Evolutionary conservation across 2,113 vertebrate species (phyloP).

Genomic region (Misgurnus mizolepis): DNA sequence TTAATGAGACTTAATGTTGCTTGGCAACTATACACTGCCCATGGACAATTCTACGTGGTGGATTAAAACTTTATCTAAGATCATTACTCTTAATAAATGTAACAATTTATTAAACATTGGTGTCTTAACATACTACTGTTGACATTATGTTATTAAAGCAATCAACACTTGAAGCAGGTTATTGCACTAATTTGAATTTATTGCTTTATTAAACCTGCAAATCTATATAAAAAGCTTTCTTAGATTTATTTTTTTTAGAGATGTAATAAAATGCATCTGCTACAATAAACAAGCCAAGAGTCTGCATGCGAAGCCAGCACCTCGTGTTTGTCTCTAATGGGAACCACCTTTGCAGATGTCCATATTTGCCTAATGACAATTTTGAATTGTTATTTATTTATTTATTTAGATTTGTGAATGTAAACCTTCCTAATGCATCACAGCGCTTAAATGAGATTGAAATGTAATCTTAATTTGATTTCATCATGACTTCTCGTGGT

Average conservation of each 20-base stretch:
- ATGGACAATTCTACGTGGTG: not conserved
- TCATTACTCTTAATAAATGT: not conserved
- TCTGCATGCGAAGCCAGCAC: not conserved
- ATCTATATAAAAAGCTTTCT: not conserved
- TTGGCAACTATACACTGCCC: not conserved
- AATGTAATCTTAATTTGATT: slow-evolving; percentile 42
- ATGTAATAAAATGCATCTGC: no score
- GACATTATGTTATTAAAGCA: not conserved
- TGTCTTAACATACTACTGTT: not conserved
- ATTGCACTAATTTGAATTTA: no score
- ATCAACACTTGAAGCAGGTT: no score
- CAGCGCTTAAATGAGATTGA: slow-evolving; percentile 20
- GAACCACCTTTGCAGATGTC: not conserved
- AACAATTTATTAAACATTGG: not conserved
- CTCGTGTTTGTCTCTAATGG: not conserved
- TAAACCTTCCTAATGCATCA: not conserved
- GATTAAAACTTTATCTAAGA: no score
- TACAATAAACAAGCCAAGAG: no score
- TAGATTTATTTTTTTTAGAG: no score
- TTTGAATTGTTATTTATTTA: slow-evolving; percentile 23
- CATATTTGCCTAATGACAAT: slow-evolving; percentile 4
- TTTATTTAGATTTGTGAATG: slow-evolving; percentile 11
- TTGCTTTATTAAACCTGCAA: not conserved
- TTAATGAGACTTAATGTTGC: not conserved
- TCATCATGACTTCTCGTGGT: not conserved